A percentile compares a stretch with the other conserved stretches of the same genome.
phyloP scores from a whole-genome alignment of 2,888 invertebrate species.

The Lasioglossum villosulum region DNA sequence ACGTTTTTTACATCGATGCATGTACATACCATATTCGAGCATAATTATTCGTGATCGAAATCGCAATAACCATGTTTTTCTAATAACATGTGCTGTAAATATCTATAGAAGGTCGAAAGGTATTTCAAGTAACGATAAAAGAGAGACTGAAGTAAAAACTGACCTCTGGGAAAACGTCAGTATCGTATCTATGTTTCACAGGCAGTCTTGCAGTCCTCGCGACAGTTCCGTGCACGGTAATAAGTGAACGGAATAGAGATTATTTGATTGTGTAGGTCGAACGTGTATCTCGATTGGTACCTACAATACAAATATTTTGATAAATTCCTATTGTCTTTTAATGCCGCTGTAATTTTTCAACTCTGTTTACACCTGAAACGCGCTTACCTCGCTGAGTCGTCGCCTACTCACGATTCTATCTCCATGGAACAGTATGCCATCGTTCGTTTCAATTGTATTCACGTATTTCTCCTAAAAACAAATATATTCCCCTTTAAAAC shows the following conservation, averaged over 20 bases:
- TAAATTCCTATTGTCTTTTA: conserved; percentile 28
- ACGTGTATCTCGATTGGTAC: conserved; percentile 75
- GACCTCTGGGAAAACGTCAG: conserved; percentile 17
- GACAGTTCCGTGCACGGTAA: conserved; percentile 76
- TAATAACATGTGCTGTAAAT: conserved; percentile 16
- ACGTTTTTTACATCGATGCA: conserved; percentile 12
- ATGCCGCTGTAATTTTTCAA: conserved; percentile 1
- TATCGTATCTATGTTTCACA: conserved; percentile 59
- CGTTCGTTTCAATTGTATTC: conserved; percentile 30
- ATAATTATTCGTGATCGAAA: conserved; percentile 27
- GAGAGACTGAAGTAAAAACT: conserved; percentile 19
- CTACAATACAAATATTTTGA: conserved; percentile 65
- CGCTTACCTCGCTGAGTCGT: conserved; percentile 74
- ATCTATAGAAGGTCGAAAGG: conserved; percentile 22
- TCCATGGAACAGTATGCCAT: conserved; percentile 73
- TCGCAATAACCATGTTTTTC: conserved; percentile 10
- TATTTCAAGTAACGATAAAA: conserved; percentile 27
- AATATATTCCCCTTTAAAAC: neutral
- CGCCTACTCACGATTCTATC: conserved; percentile 78
- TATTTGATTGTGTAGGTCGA: conserved; percentile 72
- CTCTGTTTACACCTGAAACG: neutral
- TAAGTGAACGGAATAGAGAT: conserved; percentile 70
- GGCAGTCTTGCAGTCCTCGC: conserved; percentile 78
- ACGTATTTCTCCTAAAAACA: conserved; percentile 36
- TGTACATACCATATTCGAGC: conserved; percentile 34